These are phyloP conservation scores for Melinopterus prodromus DNA, from an alignment of 2,888 invertebrate genomes.

Conservation along the genomic window DNA sequence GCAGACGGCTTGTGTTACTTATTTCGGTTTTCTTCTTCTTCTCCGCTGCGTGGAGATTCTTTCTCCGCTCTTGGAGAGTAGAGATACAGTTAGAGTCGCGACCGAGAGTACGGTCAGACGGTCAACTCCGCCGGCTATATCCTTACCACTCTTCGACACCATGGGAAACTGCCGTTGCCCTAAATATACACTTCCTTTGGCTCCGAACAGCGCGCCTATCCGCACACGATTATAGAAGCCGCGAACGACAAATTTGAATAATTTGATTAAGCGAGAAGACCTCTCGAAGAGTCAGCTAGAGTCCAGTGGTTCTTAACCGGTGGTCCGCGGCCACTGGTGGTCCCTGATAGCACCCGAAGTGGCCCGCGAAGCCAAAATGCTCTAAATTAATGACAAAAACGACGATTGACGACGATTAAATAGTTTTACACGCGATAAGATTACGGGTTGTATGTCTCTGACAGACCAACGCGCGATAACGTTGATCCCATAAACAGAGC, in stretches of 20 bases:
- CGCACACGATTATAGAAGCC: neutral
- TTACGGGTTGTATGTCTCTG: too few species aligned
- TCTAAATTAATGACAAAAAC: too few species aligned
- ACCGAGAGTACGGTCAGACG: slow-evolving; percentile 48
- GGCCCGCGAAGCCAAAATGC: too few species aligned
- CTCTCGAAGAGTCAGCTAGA: too few species aligned
- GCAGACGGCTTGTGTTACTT: neutral
- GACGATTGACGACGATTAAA: too few species aligned
- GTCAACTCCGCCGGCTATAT: slow-evolving; percentile 46
- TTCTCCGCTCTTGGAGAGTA: neutral
- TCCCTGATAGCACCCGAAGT: too few species aligned
- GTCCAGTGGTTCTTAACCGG: too few species aligned
- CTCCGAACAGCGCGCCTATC: neutral
- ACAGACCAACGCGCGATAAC: too few species aligned
- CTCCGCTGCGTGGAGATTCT: neutral
- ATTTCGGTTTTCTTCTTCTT: neutral
- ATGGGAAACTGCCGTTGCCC: slow-evolving; percentile 37
- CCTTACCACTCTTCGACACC: slow-evolving; percentile 32
- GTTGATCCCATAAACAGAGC: too few species aligned
- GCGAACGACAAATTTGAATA: neutral
- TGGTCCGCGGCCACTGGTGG: too few species aligned
- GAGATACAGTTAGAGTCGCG: slow-evolving; percentile 38
- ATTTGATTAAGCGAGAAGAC: neutral
- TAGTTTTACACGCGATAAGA: too few species aligned
- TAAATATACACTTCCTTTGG: slow-evolving; percentile 32